Evolutionary conservation across 2,113 vertebrate species (phyloP).

Genomic region (Stigmatopora argus): DNA sequence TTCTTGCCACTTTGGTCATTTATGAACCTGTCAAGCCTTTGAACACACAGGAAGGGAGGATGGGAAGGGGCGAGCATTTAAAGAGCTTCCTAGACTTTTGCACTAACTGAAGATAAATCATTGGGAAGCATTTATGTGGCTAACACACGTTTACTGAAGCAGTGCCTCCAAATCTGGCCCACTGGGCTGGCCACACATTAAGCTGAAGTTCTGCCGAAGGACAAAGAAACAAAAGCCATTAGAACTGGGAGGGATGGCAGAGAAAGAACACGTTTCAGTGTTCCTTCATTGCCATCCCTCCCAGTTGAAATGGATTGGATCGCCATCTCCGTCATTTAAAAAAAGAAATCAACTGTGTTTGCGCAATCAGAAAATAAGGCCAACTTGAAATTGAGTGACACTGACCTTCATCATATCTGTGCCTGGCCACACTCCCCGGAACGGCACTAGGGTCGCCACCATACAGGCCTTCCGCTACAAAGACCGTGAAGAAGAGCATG

Average conservation of each 20-base stretch:
- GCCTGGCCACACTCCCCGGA: slow-evolving; percentile 61
- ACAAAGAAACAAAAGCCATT: slow-evolving; percentile 1
- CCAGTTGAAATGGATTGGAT: no score
- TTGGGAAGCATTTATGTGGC: not conserved
- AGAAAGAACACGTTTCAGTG: no score
- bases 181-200: slow-evolving; percentile 14
- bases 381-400: not conserved
- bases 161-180: slow-evolving; percentile 9
- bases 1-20: slow-evolving; percentile 1
- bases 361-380: not conserved
- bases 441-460: slow-evolving; percentile 70
- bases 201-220: not conserved
- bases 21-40: not conserved
- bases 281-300: no score
- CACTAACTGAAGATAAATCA: slow-evolving; percentile 32
- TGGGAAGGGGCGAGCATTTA: not conserved
- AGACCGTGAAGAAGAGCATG: slow-evolving; percentile 80
- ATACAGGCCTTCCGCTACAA: slow-evolving; percentile 74
- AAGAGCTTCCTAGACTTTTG: slow-evolving; percentile 12
- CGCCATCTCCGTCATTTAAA: no score
- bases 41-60: slow-evolving; percentile 1
- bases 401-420: slow-evolving; percentile 75
- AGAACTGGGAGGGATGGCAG: no score
- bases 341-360: not conserved
- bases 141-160: slow-evolving; percentile 21